These are phyloP conservation scores for Stenurella melanura DNA, from an alignment of 2,888 invertebrate genomes.

Conservation along the genomic window DNA sequence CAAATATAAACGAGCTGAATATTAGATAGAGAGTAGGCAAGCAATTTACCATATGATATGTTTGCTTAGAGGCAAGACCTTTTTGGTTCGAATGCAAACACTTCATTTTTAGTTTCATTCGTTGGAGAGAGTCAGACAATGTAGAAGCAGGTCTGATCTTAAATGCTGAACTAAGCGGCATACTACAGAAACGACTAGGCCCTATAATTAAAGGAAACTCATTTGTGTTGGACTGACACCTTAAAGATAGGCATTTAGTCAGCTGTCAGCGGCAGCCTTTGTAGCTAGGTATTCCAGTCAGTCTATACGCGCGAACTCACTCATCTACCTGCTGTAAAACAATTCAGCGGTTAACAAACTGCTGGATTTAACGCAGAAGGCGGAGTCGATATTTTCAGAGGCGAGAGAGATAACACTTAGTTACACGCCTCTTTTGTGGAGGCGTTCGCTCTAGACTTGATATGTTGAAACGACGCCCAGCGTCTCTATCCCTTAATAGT, in stretches of 20 bases:
- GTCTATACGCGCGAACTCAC: conserved; percentile 75
- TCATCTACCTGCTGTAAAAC: conserved; percentile 71
- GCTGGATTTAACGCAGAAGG: conserved; percentile 70
- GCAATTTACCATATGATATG: conserved; percentile 74
- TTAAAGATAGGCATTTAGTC: conserved; percentile 75
- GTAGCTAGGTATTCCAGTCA: conserved; percentile 68
- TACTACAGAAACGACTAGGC: conserved; percentile 72
- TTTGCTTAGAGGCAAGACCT: conserved; percentile 73
- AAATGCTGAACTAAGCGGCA: conserved; percentile 66
- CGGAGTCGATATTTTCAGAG: conserved; percentile 70
- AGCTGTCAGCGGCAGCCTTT: conserved; percentile 74
- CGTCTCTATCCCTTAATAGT: conserved; percentile 43
- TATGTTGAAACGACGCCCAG: conserved; percentile 56
- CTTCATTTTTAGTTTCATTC: background rate
- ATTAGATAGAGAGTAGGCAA: conserved; percentile 70
- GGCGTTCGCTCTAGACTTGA: conserved; percentile 61
- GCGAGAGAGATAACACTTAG: conserved; percentile 67
- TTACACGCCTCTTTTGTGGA: conserved; percentile 64
- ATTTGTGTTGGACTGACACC: conserved; percentile 74
- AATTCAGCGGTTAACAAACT: conserved; percentile 73
- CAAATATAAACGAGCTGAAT: conserved; percentile 66
- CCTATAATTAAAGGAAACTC: conserved; percentile 74
- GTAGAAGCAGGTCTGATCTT: conserved; percentile 46
- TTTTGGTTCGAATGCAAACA: conserved; percentile 50
- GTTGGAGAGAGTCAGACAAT: conserved; percentile 53